These are phyloP conservation scores for Eonycteris spelaea DNA, from an alignment of 2,113 vertebrate species.

Conservation along the genomic window DNA sequence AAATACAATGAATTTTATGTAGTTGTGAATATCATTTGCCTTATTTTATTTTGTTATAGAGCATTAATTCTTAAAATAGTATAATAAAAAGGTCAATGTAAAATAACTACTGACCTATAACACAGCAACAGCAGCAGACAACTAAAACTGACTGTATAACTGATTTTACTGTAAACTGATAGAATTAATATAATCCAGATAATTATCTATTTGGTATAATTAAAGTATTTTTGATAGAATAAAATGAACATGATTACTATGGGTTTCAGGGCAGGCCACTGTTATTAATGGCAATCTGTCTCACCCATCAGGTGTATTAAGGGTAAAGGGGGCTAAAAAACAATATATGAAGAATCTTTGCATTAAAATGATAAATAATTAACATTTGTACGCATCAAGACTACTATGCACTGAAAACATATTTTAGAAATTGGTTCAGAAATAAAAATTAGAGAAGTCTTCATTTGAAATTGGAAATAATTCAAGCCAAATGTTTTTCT, in stretches of 20 bases:
- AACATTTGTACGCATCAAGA: background rate
- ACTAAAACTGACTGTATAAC: background rate
- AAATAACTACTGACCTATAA: constrained; percentile 24
- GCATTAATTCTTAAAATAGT: background rate
- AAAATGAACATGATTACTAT: background rate
- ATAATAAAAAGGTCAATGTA: background rate
- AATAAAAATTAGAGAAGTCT: constrained; percentile 32
- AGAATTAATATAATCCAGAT: background rate
- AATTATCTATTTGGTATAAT: background rate
- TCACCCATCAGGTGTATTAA: background rate
- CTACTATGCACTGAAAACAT: background rate
- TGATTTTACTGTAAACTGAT: background rate
- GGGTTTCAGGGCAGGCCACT: background rate
- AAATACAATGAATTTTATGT: background rate
- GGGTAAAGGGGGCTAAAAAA: background rate
- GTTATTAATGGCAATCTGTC: background rate
- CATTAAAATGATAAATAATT: background rate
- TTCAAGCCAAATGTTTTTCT: background rate
- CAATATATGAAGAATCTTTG: background rate
- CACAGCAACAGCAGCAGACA: background rate
- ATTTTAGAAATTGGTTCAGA: background rate
- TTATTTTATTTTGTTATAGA: background rate
- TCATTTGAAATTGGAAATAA: constrained; percentile 46
- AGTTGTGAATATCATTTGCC: background rate
- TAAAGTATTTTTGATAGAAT: background rate